phyloP scores from a whole-genome alignment of 2,113 vertebrate genomes.

The Pleuronectes platessa region DNA sequence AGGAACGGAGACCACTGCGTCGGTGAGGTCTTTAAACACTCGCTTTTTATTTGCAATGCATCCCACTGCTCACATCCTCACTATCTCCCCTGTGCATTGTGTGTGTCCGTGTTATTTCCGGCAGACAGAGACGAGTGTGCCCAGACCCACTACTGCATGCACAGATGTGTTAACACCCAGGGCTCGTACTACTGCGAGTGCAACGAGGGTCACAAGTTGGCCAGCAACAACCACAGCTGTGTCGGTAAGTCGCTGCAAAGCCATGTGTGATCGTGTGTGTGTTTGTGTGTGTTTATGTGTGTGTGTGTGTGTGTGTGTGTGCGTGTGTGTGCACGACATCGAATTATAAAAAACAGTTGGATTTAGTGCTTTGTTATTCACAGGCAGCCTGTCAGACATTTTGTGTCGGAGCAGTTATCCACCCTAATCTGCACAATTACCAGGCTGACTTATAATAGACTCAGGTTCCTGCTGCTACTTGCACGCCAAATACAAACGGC shows the following conservation, averaged over 20 bases:
- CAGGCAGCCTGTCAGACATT: slow-evolving; percentile 3
- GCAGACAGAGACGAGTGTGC: slow-evolving; percentile 93
- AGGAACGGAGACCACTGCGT: slow-evolving; percentile 91
- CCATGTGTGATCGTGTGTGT: slow-evolving; percentile 2
- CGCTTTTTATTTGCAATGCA: too few species aligned
- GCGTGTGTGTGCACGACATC: neutral
- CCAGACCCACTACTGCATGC: slow-evolving; percentile 90
- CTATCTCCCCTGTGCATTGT: neutral
- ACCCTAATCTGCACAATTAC: slow-evolving; percentile 1
- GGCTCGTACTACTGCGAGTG: slow-evolving; percentile 97
- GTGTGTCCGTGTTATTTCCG: slow-evolving; percentile 36
- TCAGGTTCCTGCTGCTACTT: slow-evolving; percentile 4
- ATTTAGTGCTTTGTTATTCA: slow-evolving; percentile 9
- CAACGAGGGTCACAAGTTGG: slow-evolving; percentile 90
- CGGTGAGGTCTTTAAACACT: slow-evolving; percentile 82
- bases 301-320: slow-evolving; percentile 1
- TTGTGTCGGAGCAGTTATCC: neutral
- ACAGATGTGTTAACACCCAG: slow-evolving; percentile 91
- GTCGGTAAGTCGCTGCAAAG: slow-evolving; percentile 86
- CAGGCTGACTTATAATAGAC: slow-evolving; percentile 8
- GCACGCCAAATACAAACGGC: neutral
- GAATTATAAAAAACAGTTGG: slow-evolving; percentile 1
- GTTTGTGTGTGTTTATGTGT: neutral
- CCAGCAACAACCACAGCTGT: slow-evolving; percentile 95
- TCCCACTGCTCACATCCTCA: neutral